Base-by-base conservation (phyloP, 1,140 invertebrate species). In the Asobara japonica region DNA sequence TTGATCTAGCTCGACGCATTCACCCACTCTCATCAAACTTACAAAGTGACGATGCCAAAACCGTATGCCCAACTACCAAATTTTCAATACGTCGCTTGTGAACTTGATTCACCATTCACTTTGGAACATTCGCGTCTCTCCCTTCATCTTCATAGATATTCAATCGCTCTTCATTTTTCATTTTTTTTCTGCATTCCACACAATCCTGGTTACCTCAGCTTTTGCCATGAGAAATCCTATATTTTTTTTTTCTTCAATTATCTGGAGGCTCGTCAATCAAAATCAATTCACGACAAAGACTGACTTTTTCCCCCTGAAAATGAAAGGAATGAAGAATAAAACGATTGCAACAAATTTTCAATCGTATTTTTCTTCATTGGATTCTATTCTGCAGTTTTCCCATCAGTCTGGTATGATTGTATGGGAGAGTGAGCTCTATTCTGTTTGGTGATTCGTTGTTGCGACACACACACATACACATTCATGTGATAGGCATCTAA, bases 251-350 rank as follows among this genome's bases (percentile, higher is more conserved):
- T 48, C 31, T 51, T 48, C 27, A 33, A 48, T 48, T 31, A 56
- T 20, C 25, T 29, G 60, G n/a, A 16, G 38, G 8, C 66, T 69
- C 48, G 48, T 69, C 66, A 69, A 56, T 69, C 66, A 69, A 69
- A 33, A 65, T 65, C 62, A 38, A 56, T 66, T 33, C 22, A 11
- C n/a, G 60, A 69, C 27, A 60, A 69, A 69, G 16, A 11, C 41
- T 51, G 31, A 38, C 13, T 36, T 8, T 33, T 25, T 22, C 20
- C n/a, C n/a, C n/a, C 1, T 13, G 41, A 16, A 45, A 45, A 45
- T 45, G 13, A 16, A 45, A 18, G 27, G 20, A 66, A 38, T 10
- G 27, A 36, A 45, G 25, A 36, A 20, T 16, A 38, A 41, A 38
- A 66, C 16, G 18, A 38, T 65, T 65, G 13, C 5, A 36, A 64